Percentiles rank a stretch among this genome's conserved stretches.
Evolutionary conservation across 2,113 vertebrate genomes (phyloP).

Genomic region (Pterocles burchelli): DNA sequence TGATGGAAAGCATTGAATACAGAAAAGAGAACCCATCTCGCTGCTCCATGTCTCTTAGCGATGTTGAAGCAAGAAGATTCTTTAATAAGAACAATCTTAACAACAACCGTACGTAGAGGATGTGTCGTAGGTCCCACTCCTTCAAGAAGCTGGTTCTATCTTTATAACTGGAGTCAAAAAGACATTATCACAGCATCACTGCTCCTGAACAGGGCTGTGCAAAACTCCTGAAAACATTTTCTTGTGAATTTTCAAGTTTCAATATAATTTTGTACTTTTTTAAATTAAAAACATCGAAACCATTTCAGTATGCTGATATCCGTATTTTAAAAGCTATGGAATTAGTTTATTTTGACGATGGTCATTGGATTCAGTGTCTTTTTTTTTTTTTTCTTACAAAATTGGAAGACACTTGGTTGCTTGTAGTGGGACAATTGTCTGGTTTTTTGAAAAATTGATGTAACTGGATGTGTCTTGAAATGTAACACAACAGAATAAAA

Average conservation of each 20-base stretch:
- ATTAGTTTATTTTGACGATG: not conserved
- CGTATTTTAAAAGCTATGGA: not conserved
- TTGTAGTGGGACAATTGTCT: not conserved
- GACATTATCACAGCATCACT: not conserved
- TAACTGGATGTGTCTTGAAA: not conserved
- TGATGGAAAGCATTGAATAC: constrained; percentile 86
- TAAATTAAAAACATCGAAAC: not conserved
- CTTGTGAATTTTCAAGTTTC: not conserved
- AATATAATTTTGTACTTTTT: not conserved
- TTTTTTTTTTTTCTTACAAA: not conserved
- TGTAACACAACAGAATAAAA: not conserved
- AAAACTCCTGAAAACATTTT: not conserved
- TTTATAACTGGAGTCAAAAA: constrained; percentile 5
- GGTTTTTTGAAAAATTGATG: not conserved
- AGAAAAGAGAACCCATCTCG: constrained; percentile 85
- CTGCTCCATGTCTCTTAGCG: constrained; percentile 82
- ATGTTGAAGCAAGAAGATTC: constrained; percentile 84
- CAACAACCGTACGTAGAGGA: constrained; percentile 64
- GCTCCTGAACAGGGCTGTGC: not conserved
- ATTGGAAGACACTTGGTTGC: not conserved
- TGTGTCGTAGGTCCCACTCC: not conserved
- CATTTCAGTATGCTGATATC: constrained; percentile 25
- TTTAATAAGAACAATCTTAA: constrained; percentile 77
- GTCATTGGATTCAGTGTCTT: not conserved
- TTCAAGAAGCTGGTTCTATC: not conserved